Conservation (phyloP, 1,140 invertebrate genomes). For the Ganaspis sp. region DNA sequence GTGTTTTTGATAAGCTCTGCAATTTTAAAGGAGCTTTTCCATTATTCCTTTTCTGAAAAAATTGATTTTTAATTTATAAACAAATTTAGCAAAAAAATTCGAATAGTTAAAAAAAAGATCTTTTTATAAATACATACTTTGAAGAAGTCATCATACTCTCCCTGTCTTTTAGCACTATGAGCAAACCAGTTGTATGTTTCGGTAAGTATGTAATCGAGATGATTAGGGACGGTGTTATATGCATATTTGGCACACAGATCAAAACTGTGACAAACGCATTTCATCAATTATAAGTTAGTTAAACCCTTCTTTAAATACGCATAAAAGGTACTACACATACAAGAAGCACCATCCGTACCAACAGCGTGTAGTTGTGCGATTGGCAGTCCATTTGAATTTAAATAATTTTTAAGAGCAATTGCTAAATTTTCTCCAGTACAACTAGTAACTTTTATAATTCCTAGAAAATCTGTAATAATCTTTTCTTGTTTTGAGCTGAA, state of each 20-base stretch:
- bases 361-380: neutral
- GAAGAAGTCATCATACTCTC: too few species aligned
- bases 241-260: too few species aligned
- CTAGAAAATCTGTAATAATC: conserved; percentile 42
- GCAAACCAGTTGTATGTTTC: too few species aligned
- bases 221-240: too few species aligned
- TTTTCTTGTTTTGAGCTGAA: conserved; percentile 14
- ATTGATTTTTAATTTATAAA: neutral
- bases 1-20: neutral
- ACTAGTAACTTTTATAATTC: conserved; percentile 31
- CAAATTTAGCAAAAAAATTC: neutral
- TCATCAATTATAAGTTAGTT: too few species aligned
- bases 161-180: too few species aligned
- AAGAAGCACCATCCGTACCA: conserved; percentile 29
- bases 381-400: conserved; percentile 23
- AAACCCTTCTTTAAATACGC: too few species aligned
- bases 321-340: conserved; percentile 11
- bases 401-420: neutral
- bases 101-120: neutral
- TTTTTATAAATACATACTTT: neutral
- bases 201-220: too few species aligned
- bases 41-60: neutral
- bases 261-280: too few species aligned
- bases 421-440: conserved; percentile 5
- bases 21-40: neutral